Conservation (phyloP, 1,140 invertebrate genomes). For the Cyphomyrmex costatus region DNA sequence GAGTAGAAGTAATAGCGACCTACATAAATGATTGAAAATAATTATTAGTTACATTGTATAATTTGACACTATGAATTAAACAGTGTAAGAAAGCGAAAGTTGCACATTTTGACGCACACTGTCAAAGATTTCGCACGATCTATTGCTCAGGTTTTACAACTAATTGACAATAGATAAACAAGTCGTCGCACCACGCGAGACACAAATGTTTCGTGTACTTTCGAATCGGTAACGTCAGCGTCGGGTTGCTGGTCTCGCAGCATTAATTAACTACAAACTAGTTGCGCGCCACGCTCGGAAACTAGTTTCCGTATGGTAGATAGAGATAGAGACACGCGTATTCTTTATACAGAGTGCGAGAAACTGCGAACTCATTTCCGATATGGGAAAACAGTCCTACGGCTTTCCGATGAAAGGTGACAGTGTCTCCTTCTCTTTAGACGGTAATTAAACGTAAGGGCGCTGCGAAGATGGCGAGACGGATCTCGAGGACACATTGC, state of each 20-base stretch:
- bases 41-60: too few species aligned
- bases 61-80: too few species aligned
- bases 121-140: neutral
- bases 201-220: constrained; percentile 47
- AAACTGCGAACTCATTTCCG: constrained; percentile 32
- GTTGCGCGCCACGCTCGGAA: constrained; percentile 54
- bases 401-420: constrained; percentile 7
- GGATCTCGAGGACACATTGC: neutral
- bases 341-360: constrained; percentile 37
- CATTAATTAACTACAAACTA: constrained; percentile 76
- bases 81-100: neutral
- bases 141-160: neutral
- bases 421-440: neutral
- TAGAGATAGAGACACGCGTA: constrained; percentile 46
- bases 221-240: constrained; percentile 23
- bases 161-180: constrained; percentile 26
- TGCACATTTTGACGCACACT: neutral
- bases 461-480: neutral
- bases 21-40: too few species aligned
- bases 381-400: neutral
- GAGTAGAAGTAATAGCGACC: too few species aligned
- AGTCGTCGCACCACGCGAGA: constrained; percentile 3
- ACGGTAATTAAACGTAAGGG: neutral
- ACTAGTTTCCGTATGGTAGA: constrained; percentile 68
- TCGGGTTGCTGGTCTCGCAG: constrained; percentile 65